These are phyloP conservation scores for Drosophila fungiperda DNA, from an alignment of 2,888 invertebrate species.

Conservation along the genomic window DNA sequence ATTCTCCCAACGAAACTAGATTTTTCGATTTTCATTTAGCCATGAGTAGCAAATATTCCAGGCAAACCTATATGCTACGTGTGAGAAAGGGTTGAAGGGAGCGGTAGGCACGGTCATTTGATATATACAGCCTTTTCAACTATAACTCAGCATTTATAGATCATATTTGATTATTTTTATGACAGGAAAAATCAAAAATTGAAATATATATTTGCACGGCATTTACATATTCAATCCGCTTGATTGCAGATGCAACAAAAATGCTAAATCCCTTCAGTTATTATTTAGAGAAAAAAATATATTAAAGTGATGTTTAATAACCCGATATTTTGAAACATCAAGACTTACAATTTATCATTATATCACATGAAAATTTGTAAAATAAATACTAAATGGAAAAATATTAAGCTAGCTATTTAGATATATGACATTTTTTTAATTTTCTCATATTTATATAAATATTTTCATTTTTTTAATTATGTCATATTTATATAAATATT, in stretches of 20 bases:
- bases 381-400: neutral
- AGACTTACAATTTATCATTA: neutral
- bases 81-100: conserved; percentile 7
- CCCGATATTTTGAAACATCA: neutral
- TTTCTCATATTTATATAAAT: conserved; percentile 10
- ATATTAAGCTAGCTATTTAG: neutral
- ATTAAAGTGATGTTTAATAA: conserved; percentile 4
- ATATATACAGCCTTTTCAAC: conserved; percentile 67
- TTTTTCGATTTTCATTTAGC: conserved; percentile 37
- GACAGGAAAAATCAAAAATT: conserved; percentile 53
- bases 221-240: conserved; percentile 44
- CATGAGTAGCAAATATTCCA: conserved; percentile 20
- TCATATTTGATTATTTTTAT: conserved; percentile 68
- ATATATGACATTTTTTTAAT: neutral
- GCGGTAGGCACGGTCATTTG: conserved; percentile 45
- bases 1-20: conserved; percentile 37
- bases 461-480: conserved; percentile 6
- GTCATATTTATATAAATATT: conserved; percentile 15
- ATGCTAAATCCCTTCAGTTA: neutral
- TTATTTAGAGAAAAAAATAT: neutral
- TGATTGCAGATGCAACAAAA: neutral
- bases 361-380: neutral
- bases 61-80: conserved; percentile 57
- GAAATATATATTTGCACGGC: conserved; percentile 37
- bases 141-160: conserved; percentile 71